phyloP scores from a whole-genome alignment of 1,140 invertebrate genomes.

The Eriocheir sinensis region DNA sequence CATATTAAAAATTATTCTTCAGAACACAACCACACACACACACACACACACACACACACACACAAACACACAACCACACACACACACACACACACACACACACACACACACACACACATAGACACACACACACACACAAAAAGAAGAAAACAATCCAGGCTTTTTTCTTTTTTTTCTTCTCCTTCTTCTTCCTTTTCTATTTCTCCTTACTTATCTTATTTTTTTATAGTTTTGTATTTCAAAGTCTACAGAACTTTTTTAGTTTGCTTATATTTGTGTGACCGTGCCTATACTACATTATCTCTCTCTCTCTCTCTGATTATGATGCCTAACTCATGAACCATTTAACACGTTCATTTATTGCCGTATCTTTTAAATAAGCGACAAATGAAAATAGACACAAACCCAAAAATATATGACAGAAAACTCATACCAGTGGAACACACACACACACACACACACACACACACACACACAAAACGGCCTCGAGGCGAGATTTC shows the following conservation, averaged over 20 bases:
- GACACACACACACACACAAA: not conserved
- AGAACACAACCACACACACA: not conserved
- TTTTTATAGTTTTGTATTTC: too few relatives aligned
- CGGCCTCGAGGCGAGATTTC: not conserved
- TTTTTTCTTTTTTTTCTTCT: not conserved
- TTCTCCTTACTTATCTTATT: too few relatives aligned
- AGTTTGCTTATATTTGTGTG: too few relatives aligned
- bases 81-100: too few relatives aligned
- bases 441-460: slow-evolving; percentile 13
- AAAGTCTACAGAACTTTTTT: too few relatives aligned
- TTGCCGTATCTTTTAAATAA: not conserved
- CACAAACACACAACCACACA: too few relatives aligned
- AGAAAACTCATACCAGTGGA: too few relatives aligned
- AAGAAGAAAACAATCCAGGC: not conserved
- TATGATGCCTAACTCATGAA: not conserved
- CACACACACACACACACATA: slow-evolving; percentile 8
- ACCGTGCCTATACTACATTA: too few relatives aligned
- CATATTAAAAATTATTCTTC: not conserved
- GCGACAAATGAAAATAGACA: not conserved
- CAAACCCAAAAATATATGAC: not conserved
- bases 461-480: not conserved
- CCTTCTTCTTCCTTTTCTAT: too few relatives aligned
- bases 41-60: slow-evolving; percentile 22
- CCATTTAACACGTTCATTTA: slow-evolving; percentile 1
- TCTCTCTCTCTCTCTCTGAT: too few relatives aligned